Percentiles rank a stretch among this genome's conserved stretches.
Evolutionary conservation across 2,888 invertebrate species (phyloP).

Genomic region (Seladonia tumulorum): DNA sequence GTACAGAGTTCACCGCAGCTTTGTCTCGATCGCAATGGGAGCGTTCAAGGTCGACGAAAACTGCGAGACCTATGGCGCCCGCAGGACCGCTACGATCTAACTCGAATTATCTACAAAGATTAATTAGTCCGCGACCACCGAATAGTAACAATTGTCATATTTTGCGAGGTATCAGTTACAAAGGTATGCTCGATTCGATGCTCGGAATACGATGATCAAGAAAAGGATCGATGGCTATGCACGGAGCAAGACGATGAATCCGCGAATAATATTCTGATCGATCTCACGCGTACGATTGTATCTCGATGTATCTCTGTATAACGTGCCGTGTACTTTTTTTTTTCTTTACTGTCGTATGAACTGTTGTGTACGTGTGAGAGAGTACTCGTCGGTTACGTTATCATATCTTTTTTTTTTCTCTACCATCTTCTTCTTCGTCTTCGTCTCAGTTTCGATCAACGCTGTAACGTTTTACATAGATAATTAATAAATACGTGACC

Average conservation of each 20-base stretch:
- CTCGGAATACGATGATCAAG: slow-evolving; percentile 43
- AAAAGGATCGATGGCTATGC: slow-evolving; percentile 44
- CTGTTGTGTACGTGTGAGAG: slow-evolving; percentile 9
- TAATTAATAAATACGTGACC: slow-evolving; percentile 75
- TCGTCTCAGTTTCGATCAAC: slow-evolving; percentile 56
- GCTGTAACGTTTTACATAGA: slow-evolving; percentile 72
- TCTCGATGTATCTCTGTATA: slow-evolving; percentile 7
- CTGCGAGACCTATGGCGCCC: slow-evolving; percentile 34
- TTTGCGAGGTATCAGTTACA: slow-evolving; percentile 76
- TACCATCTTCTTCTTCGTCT: not conserved
- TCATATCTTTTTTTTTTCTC: not conserved
- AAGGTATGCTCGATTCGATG: slow-evolving; percentile 37
- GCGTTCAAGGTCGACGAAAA: slow-evolving; percentile 36
- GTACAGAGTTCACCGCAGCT: not conserved
- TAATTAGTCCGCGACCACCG: slow-evolving; percentile 51
- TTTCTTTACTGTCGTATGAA: not conserved
- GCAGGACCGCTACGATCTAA: slow-evolving; percentile 33
- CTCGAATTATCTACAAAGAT: slow-evolving; percentile 55
- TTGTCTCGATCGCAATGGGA: slow-evolving; percentile 24
- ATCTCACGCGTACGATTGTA: not conserved
- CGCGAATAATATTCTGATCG: slow-evolving; percentile 33
- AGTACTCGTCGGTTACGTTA: not conserved
- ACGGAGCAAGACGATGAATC: slow-evolving; percentile 45
- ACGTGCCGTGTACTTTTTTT: slow-evolving; percentile 2
- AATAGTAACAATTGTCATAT: slow-evolving; percentile 69